Base-by-base conservation (phyloP, 1,140 invertebrate species). In the Drosophila tristis region DNA sequence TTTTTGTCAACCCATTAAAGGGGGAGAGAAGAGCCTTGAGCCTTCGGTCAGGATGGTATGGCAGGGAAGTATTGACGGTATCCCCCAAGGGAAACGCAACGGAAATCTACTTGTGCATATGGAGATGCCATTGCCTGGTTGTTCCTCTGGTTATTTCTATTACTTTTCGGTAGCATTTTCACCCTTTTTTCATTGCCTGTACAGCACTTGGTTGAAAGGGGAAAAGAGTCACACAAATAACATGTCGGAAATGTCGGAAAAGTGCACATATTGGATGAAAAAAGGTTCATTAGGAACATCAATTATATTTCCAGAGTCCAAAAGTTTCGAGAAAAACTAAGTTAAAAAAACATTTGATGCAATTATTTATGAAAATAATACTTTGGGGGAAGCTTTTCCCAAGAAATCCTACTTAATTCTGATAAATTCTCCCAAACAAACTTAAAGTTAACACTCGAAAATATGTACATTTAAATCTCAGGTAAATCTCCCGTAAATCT, bases 241-340 rank as follows among this genome's bases (percentile, higher is more conserved):
- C 63, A 20, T 25, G 23, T 25, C 23, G 15, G 39, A 76, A 80
- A 57, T 63, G 56, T 68, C 42, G 49, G 82, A 57, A 82, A 78
- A 86, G 81, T 78, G 82, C 81, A 86, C 82, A 87, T 87, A 78
- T 81, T 86, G 81, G 68, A 70, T 74, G 68, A 75, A 86, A 78
- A 58, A 76, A 55, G 62, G 74, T 67, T 87, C 82, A 78, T 81
- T 80, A 86, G 57, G 45, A 67, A 59, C 68, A 61, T 57, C 49
- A 80, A 85, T 63, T 70, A 66, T 73, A 55, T 74, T 48, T 74
- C 1, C 35, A 9, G 16, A 35, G 13, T 5, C 16, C 23, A 42
- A 15, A 66, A 55, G 3, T 35, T 35, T 9, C 31, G 2, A 11
- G 31, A 35, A 11, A 39, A 39, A 39, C 35, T 39, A 39, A 39